Base-by-base conservation (phyloP, 2,888 invertebrate species). In the Drosophila imparisetae region DNA sequence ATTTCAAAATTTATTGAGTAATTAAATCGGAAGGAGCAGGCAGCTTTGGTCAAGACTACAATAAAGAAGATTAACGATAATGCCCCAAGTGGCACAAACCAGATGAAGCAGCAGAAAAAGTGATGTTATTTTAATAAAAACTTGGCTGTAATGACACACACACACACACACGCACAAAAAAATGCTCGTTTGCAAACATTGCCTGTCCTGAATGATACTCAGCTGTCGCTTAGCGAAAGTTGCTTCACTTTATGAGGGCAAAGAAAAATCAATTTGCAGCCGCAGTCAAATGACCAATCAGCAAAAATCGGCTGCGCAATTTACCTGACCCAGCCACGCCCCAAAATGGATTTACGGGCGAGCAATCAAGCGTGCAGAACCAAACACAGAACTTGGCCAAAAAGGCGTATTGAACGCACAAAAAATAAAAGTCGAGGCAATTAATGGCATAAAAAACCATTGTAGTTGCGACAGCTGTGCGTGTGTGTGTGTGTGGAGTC, bases 371-470 rank as follows among this genome's bases (percentile, higher is more conserved):
- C 75, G 72, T 72, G 88, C 69, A 61, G 66, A n/a, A 27, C 36
- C 61, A 70, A 45, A 67, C 34, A 29, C 52, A 55, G 61, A 32
- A 45, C 64, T 72, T 54, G 13, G 5, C 40, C 50, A 59, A 60
- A 59, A 62, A 21, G 27, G 45, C 66, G 34, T 29, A 21, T 11
- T 54, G 11, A 27, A 50, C 30, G 0, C 52, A 45, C 15, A 40
- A 18, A 40, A 4, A n/a, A n/a, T 32, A 45, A 67, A 74, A 81
- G 66, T 69, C 66, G 66, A 63, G 76, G 77, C 89, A 85, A 85
- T 89, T 85, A 85, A 83, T 75, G 75, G 66, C 64, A 72, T 76
- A 80, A 86, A 83, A 83, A 78, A 78, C 34, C 74, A 80, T 86
- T 83, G n/a, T 86, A 72, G 76, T 71, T 65, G 11, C 48, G 29